These are phyloP conservation scores for Neogobius melanostomus DNA, from an alignment of 2,113 vertebrate genomes.

Conservation along the genomic window DNA sequence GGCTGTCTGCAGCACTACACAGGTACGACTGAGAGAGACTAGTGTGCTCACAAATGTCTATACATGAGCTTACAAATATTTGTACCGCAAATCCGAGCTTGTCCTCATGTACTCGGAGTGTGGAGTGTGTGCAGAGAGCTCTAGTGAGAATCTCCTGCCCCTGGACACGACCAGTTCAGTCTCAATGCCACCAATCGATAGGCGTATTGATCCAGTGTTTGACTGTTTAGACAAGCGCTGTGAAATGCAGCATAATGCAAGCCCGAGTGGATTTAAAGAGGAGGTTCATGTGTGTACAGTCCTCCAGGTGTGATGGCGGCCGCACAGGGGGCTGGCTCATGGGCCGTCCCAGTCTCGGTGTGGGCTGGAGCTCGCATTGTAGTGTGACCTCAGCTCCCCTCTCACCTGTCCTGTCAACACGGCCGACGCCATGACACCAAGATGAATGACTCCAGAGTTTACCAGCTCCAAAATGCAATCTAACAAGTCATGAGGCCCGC, in stretches of 20 bases:
- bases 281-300: background rate
- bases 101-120: background rate
- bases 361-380: conserved; percentile 12
- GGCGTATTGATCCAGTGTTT: conserved; percentile 64
- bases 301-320: conserved; percentile 2
- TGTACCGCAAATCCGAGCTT: conserved; percentile 4
- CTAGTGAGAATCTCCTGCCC: conserved; percentile 64
- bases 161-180: conserved; percentile 66
- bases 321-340: background rate
- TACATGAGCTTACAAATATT: conserved; percentile 27
- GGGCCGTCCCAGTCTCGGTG: conserved; percentile 13
- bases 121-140: conserved; percentile 33
- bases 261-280: conserved; percentile 54
- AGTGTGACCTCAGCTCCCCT: conserved; percentile 12
- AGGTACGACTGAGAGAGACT: background rate
- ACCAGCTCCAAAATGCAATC: conserved; percentile 14
- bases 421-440: background rate
- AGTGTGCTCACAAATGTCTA: conserved; percentile 11
- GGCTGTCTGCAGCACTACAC: conserved; percentile 17
- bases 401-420: conserved; percentile 18
- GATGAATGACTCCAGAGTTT: conserved; percentile 28
- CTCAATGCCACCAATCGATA: conserved; percentile 70
- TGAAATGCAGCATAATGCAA: conserved; percentile 63
- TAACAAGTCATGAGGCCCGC: conserved; percentile 5
- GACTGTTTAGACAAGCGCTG: conserved; percentile 74